Evolutionary conservation across 2,888 invertebrate species (phyloP), one percentile per base, ranked within the genome.

Genomic region (Drosophila koepferae): DNA sequence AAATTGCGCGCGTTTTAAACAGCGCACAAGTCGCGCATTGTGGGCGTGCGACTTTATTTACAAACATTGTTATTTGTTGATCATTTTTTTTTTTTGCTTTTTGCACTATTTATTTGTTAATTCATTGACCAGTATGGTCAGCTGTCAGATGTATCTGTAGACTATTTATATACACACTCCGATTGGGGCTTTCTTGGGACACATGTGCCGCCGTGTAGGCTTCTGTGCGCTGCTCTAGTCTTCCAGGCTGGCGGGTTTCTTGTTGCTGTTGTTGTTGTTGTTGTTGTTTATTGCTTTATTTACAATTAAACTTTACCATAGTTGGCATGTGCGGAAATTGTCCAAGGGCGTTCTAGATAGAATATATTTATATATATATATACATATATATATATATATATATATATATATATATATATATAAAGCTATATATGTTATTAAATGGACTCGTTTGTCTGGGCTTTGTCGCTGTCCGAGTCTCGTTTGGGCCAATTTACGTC

Each of bases 311-410:
- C 60, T 67, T 89, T 80, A 75, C 89, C 89, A 72, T 86, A 86
- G 74, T 77, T 87, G 86, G 90, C 67, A 71, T 59, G 80, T 78
- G 72, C 90, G 86, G 86, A 86, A 90, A 90, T 72, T 40, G 77
- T 68, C 46, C 76, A 83, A 86, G 83, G 85, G 86, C 90, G 72
- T 89, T 77, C 41, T 74, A 67, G 38, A 73, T 59, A 64, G 54
- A 72, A 51, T 59, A 53, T 51, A 49, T 18, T 10, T 23, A 43
- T 9, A 10, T 43, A 10, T 9, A 20, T 12, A 41, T 58, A 40
- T 28, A 28, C n/a, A n/a, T n/a, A 51, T 59, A 53, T 51, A 49
- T 18, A 9, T 23, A 43, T 9, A 10, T 43, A 10, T 9, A 51
- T 59, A 53, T 51, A 49, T 18, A 9, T 23, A 43, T 9, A 10